Evolutionary conservation across 2,888 invertebrate species (phyloP).

Genomic region (Mimumesa dahlbomi): DNA sequence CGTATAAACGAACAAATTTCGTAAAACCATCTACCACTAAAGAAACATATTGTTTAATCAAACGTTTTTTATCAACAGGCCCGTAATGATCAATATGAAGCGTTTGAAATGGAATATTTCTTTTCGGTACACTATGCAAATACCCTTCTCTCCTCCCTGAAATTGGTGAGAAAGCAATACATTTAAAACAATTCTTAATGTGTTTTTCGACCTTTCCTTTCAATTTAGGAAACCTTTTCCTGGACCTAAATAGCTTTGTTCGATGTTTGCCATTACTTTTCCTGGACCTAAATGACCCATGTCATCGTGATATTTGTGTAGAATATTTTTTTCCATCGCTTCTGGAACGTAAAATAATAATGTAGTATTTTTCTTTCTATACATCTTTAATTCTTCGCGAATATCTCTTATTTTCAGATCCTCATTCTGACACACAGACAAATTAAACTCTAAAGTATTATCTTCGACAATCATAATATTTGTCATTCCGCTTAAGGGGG

Average conservation of each 20-base stretch:
- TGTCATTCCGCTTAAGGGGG: slow-evolving; percentile 10
- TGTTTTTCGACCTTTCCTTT: not conserved
- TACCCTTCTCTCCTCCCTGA: not conserved
- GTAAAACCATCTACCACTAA: slow-evolving; percentile 65
- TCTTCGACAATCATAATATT: slow-evolving; percentile 21
- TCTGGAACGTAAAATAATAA: slow-evolving; percentile 17
- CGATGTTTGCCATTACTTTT: not conserved
- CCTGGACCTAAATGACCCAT: slow-evolving; percentile 5
- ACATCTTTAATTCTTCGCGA: slow-evolving; percentile 26
- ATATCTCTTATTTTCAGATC: slow-evolving; percentile 3
- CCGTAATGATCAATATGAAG: not conserved
- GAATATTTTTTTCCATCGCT: not conserved
- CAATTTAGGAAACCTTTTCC: slow-evolving; percentile 16
- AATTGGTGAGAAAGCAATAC: not conserved
- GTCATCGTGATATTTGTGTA: slow-evolving; percentile 2
- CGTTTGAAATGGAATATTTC: not conserved
- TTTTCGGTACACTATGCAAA: not conserved
- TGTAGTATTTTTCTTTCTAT: slow-evolving; percentile 27
- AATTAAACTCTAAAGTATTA: slow-evolving; percentile 18
- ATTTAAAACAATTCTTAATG: slow-evolving; percentile 13
- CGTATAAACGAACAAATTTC: slow-evolving; percentile 63
- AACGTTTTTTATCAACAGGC: slow-evolving; percentile 55
- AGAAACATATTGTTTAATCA: slow-evolving; percentile 49
- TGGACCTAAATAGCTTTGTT: slow-evolving; percentile 10
- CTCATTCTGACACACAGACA: slow-evolving; percentile 12